Evolutionary conservation across 2,113 vertebrate genomes (phyloP).

Genomic region (Gallinago paraguaiae): DNA sequence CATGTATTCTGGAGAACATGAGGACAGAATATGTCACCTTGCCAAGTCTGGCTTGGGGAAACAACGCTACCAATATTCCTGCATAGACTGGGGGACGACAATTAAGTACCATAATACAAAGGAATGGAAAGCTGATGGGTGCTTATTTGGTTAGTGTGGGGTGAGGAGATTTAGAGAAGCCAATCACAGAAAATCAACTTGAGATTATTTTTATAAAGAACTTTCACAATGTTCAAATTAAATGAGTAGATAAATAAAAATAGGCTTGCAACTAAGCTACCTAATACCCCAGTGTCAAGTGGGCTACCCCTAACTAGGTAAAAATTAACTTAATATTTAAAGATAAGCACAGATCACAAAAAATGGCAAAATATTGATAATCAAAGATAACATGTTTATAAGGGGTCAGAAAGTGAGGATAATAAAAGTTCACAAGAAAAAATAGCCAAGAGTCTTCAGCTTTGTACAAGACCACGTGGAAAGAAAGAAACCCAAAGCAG

Average conservation of each 20-base stretch:
- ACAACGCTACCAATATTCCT: not conserved
- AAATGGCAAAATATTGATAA: not conserved
- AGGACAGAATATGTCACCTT: not conserved
- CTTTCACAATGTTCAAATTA: not conserved
- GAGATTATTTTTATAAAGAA: not conserved
- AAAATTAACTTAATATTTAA: not conserved
- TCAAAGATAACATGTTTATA: not conserved
- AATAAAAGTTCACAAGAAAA: not conserved
- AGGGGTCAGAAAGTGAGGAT: not conserved
- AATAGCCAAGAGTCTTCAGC: not conserved
- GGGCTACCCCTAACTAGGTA: not conserved
- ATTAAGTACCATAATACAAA: not conserved
- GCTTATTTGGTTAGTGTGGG: not conserved
- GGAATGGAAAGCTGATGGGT: not conserved
- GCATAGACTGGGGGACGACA: not conserved
- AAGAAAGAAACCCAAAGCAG: not conserved
- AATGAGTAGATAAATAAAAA: not conserved
- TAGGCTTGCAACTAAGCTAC: not conserved
- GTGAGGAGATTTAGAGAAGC: not conserved
- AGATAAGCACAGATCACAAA: not conserved
- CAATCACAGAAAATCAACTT: not conserved
- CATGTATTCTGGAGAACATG: not conserved
- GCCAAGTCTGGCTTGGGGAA: not conserved
- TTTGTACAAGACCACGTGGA: not conserved
- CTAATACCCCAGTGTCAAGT: not conserved